Conservation (phyloP, 1,140 invertebrate species). For the Cydia amplana region DNA sequence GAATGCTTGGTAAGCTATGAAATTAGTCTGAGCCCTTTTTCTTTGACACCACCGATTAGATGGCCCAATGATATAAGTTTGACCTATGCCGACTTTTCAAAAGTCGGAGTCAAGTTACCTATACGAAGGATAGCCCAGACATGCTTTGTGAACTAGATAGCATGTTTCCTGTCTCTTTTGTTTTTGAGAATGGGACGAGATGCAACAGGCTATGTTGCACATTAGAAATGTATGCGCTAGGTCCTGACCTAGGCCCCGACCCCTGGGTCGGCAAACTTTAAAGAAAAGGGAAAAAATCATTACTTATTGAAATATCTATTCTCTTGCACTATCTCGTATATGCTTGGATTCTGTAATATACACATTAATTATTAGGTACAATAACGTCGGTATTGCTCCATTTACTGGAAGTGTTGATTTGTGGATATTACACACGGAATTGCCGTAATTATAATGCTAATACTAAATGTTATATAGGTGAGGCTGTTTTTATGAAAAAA, state of each 20-base stretch:
- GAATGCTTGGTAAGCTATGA: too few relatives aligned
- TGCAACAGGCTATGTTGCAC: neutral
- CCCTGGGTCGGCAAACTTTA: too few relatives aligned
- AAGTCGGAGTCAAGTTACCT: neutral
- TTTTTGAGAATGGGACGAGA: neutral
- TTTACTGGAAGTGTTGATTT: neutral
- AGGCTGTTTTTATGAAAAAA: slow-evolving; percentile 1
- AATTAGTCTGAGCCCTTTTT: too few relatives aligned
- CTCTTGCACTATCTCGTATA: too few relatives aligned
- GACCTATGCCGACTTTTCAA: neutral
- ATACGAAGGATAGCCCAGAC: neutral
- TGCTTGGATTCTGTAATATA: too few relatives aligned
- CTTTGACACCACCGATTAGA: neutral
- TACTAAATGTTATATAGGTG: neutral
- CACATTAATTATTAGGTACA: neutral
- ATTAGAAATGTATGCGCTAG: neutral
- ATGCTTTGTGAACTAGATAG: neutral
- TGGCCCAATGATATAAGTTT: neutral
- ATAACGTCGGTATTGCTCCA: slow-evolving; percentile 7
- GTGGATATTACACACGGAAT: slow-evolving; percentile 5
- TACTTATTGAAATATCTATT: too few relatives aligned
- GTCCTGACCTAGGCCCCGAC: too few relatives aligned
- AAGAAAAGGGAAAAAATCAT: too few relatives aligned
- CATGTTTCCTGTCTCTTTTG: slow-evolving; percentile 1
- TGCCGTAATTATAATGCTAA: neutral